Base-by-base conservation (phyloP, 2,888 invertebrate species). In the Ashinkailepas kermadecensis region DNA sequence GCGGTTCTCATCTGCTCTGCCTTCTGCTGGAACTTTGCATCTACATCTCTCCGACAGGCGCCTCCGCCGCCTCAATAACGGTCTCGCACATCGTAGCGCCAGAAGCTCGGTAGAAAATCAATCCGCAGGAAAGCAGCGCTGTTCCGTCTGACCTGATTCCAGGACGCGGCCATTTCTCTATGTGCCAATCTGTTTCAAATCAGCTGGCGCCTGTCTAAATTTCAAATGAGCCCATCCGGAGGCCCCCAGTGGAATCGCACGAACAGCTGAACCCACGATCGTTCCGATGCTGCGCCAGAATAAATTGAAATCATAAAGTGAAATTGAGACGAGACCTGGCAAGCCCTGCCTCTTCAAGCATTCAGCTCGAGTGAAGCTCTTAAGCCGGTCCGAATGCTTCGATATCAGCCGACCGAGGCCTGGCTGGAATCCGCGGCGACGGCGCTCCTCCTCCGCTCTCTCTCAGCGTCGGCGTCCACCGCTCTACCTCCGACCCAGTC, bases 221-320 rank as follows among this genome's bases (percentile, higher is more conserved):
- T 70, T 70, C 70, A 70, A 70, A 70, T 70, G 70, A 70, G 70
- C 70, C 70, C 39, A 70, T 70, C 70, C 39, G 39, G 39, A 0
- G 21, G 13, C 12, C 12, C 15, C 39, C 70, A 39, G 39, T 39
- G 70, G 25, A 25, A 39, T 39, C 70, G n/a, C 39, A 11, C 39
- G 70, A 11, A 15, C 25, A 10, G 70, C 25, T 15, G 70, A 25
- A 25, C 39, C 70, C 70, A 4, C 70, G 7, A 70, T 70, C 70
- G 25, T 15, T 39, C 15, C 70, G 15, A 25, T 15, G 70, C 70
- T 25, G 9, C 70, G 70, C 70, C 25, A 4, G 70, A 39, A 70
- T 70, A 70, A 70, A 70, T 70, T 70, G 70, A 70, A 70, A 70
- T 39, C 70, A 70, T 70, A 70, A 70, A 70, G 21, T 39, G 25